Evolutionary conservation across 2,113 vertebrate genomes (phyloP).

Genomic region (Dascyllus trimaculatus): DNA sequence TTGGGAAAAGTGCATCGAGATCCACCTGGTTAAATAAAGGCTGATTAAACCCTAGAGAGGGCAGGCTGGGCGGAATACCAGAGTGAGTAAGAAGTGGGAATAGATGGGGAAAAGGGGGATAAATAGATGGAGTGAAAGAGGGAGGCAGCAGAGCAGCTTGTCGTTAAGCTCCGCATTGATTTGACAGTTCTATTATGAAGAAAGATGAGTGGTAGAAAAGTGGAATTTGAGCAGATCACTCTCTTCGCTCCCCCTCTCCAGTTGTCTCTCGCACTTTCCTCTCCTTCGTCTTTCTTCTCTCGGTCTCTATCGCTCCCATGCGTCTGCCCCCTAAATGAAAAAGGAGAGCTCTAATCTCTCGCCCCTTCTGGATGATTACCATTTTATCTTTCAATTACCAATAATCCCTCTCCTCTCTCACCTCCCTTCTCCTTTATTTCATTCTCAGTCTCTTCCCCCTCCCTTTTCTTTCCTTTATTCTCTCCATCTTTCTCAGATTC

Average conservation of each 20-base stretch:
- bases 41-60: background rate
- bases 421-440: background rate
- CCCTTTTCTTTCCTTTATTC: background rate
- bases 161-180: conserved; percentile 54
- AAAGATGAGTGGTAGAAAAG: conserved; percentile 59
- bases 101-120: background rate
- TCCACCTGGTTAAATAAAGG: background rate
- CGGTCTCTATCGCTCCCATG: conserved; percentile 5
- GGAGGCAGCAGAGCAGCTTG: conserved; percentile 22
- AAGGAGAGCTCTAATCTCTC: conserved; percentile 51
- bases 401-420: conserved; percentile 26
- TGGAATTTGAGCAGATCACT: conserved; percentile 53
- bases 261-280: conserved; percentile 1
- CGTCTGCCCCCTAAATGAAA: conserved; percentile 47
- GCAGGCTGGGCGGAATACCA: background rate
- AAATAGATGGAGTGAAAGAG: conserved; percentile 10
- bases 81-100: background rate
- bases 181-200: conserved; percentile 74
- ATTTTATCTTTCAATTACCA: conserved; percentile 68
- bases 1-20: too few species aligned
- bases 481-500: background rate
- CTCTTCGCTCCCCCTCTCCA: conserved; percentile 12
- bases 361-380: conserved; percentile 46
- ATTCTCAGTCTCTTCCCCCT: background rate
- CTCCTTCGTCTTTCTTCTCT: background rate